Base-by-base conservation (phyloP, 2,797 vertebrate genomes). In the Phrynocephalus vlangalii region DNA sequence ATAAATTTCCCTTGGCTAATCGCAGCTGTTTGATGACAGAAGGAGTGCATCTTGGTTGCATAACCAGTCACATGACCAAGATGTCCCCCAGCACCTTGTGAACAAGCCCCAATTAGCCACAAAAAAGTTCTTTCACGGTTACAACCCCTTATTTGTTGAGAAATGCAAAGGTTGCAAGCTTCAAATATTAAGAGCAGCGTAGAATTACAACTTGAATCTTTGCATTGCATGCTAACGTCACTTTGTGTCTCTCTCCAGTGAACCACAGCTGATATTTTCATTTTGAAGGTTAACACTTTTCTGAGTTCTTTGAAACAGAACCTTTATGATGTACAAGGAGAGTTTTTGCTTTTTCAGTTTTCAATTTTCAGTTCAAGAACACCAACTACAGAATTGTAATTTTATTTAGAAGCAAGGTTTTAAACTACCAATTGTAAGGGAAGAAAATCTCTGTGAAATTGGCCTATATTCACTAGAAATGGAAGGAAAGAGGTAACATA, bases 251-350 rank as follows among this genome's bases (percentile, higher is more conserved):
- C 4, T 16, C 44, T 15, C 24, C 60, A 0, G 8, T 50, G 63
- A 78, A 67, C 9, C 16, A 28, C 73, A 77, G 26, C 15, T 24
- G 26, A 50, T 2, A 6, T 72, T 63, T 86, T 79, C 83, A 4
- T 48, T 44, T 44, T 48, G 10, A 56, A 76, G 22, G 56, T 15
- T 20, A 86, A n/a, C 33, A 38, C 11, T 44, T 56, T 48, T 83
- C 79, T 68, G 73, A 83, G n/a, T n/a, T 83, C 48, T 44, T 28
- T 56, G 52, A 68, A 82, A 68, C 4, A 33, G 16, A 77, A 68
- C 16, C 67, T 84, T 73, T 63, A 79, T 88, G 52, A 84, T 63
- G n/a, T 77, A 22, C 50, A 44, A 70, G 72, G 13, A 72, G 9
- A 33, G 26, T 68, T 68, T 84, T 84, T 84, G 30, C 13, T 50